phyloP scores from a whole-genome alignment of 2,797 vertebrate genomes.

The Pygocentrus nattereri region DNA sequence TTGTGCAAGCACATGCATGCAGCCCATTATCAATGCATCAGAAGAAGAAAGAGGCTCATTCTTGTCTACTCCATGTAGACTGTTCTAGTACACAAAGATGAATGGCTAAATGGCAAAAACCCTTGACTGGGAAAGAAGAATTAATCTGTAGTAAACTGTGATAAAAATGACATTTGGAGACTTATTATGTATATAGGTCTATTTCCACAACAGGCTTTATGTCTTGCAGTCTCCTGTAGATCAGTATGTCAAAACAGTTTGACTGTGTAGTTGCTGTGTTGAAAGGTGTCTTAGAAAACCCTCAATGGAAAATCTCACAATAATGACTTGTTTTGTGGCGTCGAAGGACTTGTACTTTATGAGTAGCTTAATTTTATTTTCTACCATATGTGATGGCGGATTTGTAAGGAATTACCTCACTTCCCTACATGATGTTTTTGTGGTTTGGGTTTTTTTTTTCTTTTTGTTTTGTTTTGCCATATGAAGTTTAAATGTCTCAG shows the following conservation, averaged over 20 bases:
- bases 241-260: background rate
- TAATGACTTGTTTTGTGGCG: background rate
- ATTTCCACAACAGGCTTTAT: background rate
- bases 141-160: background rate
- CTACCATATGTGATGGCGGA: background rate
- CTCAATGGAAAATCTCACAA: background rate
- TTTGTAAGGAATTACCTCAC: background rate
- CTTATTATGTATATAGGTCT: background rate
- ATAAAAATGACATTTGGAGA: background rate
- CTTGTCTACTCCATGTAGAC: constrained; percentile 9
- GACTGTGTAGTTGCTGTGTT: background rate
- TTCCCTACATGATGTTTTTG: background rate
- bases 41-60: constrained; percentile 9
- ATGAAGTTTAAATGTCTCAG: background rate
- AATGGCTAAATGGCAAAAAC: constrained; percentile 3
- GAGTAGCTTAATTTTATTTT: background rate
- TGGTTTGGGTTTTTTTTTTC: background rate
- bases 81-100: constrained; percentile 18
- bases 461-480: too few species aligned
- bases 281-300: too few species aligned
- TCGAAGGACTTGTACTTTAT: background rate
- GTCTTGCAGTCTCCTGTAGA: constrained; percentile 2
- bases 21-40: constrained; percentile 10
- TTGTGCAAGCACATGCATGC: constrained; percentile 8
- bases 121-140: constrained; percentile 10